phyloP scores from a whole-genome alignment of 2,113 vertebrate genomes.

The Aphyosemion australe region DNA sequence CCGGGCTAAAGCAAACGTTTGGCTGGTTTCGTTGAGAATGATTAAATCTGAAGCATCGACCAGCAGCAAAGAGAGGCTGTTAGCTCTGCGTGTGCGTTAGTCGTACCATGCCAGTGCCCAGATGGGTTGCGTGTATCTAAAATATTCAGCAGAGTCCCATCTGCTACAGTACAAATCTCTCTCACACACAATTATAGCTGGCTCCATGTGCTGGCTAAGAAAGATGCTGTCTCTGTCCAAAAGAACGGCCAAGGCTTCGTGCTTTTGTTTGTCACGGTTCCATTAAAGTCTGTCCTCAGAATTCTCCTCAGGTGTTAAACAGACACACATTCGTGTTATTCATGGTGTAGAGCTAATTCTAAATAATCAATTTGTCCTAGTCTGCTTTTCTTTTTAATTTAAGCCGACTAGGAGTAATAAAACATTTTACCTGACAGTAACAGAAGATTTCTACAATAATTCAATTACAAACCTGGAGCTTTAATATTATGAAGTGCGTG shows the following conservation, averaged over 20 bases:
- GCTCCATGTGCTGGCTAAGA: conserved; percentile 59
- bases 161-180: conserved; percentile 61
- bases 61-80: conserved; percentile 16
- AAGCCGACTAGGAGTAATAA: background rate
- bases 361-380: conserved; percentile 37
- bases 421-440: background rate
- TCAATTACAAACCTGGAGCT: background rate
- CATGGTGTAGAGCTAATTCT: conserved; percentile 14
- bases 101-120: conserved; percentile 30
- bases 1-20: conserved; percentile 17
- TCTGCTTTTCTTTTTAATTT: background rate
- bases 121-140: conserved; percentile 60
- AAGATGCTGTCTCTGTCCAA: conserved; percentile 50
- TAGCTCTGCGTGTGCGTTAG: conserved; percentile 25
- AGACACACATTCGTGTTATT: conserved; percentile 29
- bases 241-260: conserved; percentile 39
- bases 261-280: conserved; percentile 52
- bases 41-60: conserved; percentile 25
- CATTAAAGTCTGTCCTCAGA: conserved; percentile 51
- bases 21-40: conserved; percentile 7
- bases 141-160: conserved; percentile 69
- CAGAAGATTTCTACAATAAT: background rate
- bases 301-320: conserved; percentile 52
- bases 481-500: background rate
- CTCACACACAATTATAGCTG: conserved; percentile 39